Percentiles rank a stretch among this genome's conserved stretches.
These are phyloP conservation scores for Dermatemys mawii DNA, from an alignment of 2,113 vertebrate species.

Conservation along the genomic window DNA sequence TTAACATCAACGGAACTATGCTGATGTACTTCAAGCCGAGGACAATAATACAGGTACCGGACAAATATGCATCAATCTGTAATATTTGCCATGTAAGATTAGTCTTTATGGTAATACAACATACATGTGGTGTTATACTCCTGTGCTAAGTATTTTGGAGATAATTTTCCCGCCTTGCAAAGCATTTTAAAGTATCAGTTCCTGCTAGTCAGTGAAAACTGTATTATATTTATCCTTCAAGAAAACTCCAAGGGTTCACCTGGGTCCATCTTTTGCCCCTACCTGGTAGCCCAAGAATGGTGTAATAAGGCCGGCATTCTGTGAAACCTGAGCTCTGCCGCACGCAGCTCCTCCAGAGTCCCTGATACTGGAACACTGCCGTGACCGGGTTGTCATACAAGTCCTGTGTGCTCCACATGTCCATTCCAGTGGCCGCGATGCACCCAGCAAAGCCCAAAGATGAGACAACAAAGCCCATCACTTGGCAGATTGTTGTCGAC, in stretches of 20 bases:
- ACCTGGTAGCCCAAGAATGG: conserved; percentile 92
- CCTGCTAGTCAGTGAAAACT: background rate
- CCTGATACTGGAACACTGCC: conserved; percentile 86
- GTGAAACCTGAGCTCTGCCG: conserved; percentile 87
- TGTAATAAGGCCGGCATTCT: conserved; percentile 89
- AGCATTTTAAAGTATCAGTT: background rate
- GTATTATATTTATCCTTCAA: background rate
- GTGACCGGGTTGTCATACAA: conserved; percentile 85
- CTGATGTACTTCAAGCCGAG: background rate
- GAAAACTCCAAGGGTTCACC: background rate
- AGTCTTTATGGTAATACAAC: background rate
- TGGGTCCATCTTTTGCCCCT: conserved; percentile 30
- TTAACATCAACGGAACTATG: background rate
- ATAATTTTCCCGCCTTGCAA: rapidly evolving
- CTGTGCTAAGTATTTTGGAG: background rate
- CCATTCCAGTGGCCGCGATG: conserved; percentile 84
- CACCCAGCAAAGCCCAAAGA: conserved; percentile 81
- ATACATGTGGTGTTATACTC: rapidly evolving
- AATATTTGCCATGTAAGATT: background rate
- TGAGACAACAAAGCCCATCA: conserved; percentile 83
- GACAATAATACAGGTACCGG: background rate
- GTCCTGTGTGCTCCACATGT: conserved; percentile 88
- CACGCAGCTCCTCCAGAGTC: conserved; percentile 92
- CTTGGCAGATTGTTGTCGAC: conserved; percentile 85
- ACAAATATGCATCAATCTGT: background rate